Evolutionary conservation across 2,797 vertebrate genomes (phyloP).

Genomic region (Pygocentrus nattereri): DNA sequence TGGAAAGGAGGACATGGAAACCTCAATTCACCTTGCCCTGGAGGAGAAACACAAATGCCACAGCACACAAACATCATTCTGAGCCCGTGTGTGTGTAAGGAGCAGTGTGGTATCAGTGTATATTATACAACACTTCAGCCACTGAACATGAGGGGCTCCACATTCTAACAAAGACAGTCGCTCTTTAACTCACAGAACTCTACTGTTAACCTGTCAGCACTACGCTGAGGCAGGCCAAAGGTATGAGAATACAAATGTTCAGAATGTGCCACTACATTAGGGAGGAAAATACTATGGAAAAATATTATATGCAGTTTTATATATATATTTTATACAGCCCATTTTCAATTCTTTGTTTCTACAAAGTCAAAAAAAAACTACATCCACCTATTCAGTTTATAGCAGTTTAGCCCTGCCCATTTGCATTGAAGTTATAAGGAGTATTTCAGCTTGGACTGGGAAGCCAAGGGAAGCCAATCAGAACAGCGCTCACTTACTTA

Average conservation of each 20-base stretch:
- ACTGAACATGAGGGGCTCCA: conserved; percentile 16
- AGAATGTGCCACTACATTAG: conserved; percentile 1
- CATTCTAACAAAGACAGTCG: conserved; percentile 30
- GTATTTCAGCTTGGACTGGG: too few relatives aligned
- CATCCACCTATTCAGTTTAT: too few relatives aligned
- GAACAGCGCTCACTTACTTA: too few relatives aligned
- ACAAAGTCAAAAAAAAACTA: too few relatives aligned
- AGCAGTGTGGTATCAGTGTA: conserved; percentile 23
- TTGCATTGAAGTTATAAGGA: too few relatives aligned
- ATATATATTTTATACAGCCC: too few relatives aligned
- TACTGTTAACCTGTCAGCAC: conserved; percentile 31
- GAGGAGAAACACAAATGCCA: conserved; percentile 19
- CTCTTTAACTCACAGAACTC: conserved; percentile 33
- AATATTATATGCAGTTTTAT: too few relatives aligned
- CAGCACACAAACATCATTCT: conserved; percentile 22
- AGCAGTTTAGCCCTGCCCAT: too few relatives aligned
- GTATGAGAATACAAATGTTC: neutral
- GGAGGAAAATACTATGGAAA: neutral
- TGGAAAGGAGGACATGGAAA: conserved; percentile 60
- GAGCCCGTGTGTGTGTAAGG: conserved; percentile 22
- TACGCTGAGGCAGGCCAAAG: conserved; percentile 22
- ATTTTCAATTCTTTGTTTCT: too few relatives aligned
- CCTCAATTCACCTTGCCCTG: conserved; percentile 45
- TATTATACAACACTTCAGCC: conserved; percentile 30
- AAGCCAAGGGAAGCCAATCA: too few relatives aligned